These are phyloP conservation scores for Diarsia rubi DNA, from an alignment of 2,888 invertebrate genomes.

Conservation along the genomic window DNA sequence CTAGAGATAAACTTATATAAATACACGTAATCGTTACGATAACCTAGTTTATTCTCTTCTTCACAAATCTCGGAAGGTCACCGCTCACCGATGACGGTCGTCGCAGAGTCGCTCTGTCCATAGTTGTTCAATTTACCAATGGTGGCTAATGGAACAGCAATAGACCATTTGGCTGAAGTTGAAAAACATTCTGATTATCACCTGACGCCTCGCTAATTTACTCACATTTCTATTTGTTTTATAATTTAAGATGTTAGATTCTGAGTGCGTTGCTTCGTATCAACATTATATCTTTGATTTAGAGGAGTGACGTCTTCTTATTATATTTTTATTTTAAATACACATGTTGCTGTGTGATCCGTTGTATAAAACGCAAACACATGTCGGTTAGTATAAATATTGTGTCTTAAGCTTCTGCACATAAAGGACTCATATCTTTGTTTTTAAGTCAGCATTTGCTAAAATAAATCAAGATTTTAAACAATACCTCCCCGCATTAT, in stretches of 20 bases:
- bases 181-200: slow-evolving; percentile 78
- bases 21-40: slow-evolving; percentile 50
- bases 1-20: slow-evolving; percentile 39
- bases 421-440: slow-evolving; percentile 16
- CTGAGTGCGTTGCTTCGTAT: slow-evolving; percentile 39
- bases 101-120: slow-evolving; percentile 29
- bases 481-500: neutral
- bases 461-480: slow-evolving; percentile 19
- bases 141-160: slow-evolving; percentile 46
- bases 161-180: slow-evolving; percentile 59
- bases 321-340: slow-evolving; percentile 26
- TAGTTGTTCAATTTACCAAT: slow-evolving; percentile 44
- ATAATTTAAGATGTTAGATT: slow-evolving; percentile 67
- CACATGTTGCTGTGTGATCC: slow-evolving; percentile 15
- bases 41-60: slow-evolving; percentile 58
- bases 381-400: slow-evolving; percentile 39
- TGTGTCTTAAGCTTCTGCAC: slow-evolving; percentile 21
- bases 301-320: slow-evolving; percentile 32
- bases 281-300: slow-evolving; percentile 43
- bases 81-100: slow-evolving; percentile 31
- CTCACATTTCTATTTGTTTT: slow-evolving; percentile 78
- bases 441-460: slow-evolving; percentile 9
- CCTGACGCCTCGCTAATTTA: slow-evolving; percentile 67
- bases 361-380: slow-evolving; percentile 32
- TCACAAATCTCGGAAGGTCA: slow-evolving; percentile 48